Evolutionary conservation across 2,113 vertebrate species (phyloP).

Genomic region (Mungos mungo): DNA sequence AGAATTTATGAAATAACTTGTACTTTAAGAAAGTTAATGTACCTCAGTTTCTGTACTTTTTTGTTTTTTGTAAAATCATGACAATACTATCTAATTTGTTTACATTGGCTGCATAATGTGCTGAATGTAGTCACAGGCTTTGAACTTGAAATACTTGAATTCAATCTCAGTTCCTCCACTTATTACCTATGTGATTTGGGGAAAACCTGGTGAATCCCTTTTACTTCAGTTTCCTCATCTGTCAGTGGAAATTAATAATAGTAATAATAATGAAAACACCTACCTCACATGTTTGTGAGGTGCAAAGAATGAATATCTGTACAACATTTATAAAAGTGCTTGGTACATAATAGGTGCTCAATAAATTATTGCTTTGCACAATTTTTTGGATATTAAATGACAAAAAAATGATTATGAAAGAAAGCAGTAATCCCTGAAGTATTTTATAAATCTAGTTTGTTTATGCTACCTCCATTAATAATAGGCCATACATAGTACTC

Average conservation of each 20-base stretch:
- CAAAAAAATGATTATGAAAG: not conserved
- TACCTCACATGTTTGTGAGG: not conserved
- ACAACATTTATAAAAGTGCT: not conserved
- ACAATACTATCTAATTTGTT: not conserved
- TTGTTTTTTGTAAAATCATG: not conserved
- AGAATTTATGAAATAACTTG: not conserved
- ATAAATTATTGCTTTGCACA: not conserved
- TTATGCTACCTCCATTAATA: slow-evolving; percentile 70
- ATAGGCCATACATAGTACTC: slow-evolving; percentile 34
- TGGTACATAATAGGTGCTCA: not conserved
- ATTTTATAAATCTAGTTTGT: not conserved
- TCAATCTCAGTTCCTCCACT: not conserved
- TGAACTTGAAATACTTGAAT: not conserved
- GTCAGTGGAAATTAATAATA: not conserved
- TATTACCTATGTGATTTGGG: not conserved
- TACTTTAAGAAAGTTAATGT: not conserved
- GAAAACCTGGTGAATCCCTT: not conserved
- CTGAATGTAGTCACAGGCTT: not conserved
- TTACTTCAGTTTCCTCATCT: not conserved
- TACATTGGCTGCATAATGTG: not conserved
- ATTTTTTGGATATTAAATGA: not conserved
- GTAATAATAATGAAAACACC: not conserved
- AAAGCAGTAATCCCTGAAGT: not conserved
- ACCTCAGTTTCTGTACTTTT: not conserved
- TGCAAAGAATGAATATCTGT: not conserved